phyloP scores from a whole-genome alignment of 2,888 invertebrate species.

The Lutraria lutraria region DNA sequence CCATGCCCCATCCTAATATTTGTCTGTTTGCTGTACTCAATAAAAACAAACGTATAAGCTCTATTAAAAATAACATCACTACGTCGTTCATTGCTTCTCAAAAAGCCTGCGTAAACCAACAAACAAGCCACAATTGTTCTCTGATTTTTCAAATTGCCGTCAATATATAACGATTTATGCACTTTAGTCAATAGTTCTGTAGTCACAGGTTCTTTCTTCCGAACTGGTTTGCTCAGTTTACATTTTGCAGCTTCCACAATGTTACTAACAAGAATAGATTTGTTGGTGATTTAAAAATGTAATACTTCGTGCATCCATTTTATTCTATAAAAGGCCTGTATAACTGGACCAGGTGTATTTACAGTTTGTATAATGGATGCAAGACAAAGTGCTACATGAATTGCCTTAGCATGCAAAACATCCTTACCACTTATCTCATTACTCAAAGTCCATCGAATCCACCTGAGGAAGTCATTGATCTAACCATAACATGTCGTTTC shows the following conservation, averaged over 20 bases:
- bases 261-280: constrained; percentile 42
- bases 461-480: constrained; percentile 46
- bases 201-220: constrained; percentile 56
- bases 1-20: constrained; percentile 52
- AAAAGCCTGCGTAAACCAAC: constrained; percentile 43
- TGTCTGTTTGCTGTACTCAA: constrained; percentile 52
- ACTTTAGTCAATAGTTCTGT: constrained; percentile 18
- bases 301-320: constrained; percentile 56
- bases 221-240: constrained; percentile 30
- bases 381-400: constrained; percentile 54
- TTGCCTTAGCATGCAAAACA: constrained; percentile 57
- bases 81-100: constrained; percentile 41
- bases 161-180: neutral
- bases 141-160: constrained; percentile 22
- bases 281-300: constrained; percentile 45
- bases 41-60: constrained; percentile 37
- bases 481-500: constrained; percentile 43
- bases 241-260: constrained; percentile 52
- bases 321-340: constrained; percentile 56
- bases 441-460: constrained; percentile 46
- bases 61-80: constrained; percentile 38
- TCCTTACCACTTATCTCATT: constrained; percentile 48
- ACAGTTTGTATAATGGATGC: constrained; percentile 45
- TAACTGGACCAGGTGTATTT: constrained; percentile 56
- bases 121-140: constrained; percentile 31